Base-by-base conservation (phyloP, 2,888 invertebrate species). In the Eupithecia subumbrata region DNA sequence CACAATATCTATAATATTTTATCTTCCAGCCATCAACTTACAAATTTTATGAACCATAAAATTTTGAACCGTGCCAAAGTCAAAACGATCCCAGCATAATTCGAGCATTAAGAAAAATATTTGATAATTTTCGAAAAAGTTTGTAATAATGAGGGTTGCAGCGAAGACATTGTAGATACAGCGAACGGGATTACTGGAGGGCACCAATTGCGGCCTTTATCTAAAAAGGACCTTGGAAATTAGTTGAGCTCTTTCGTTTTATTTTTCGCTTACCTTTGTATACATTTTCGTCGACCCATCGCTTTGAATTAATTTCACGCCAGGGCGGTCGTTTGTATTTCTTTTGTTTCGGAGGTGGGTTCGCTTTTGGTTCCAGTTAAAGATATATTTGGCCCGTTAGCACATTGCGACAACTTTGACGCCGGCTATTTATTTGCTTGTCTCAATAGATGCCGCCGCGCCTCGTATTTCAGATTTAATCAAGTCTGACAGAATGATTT, bases 391-490 rank as follows among this genome's bases (percentile, higher is more conserved):
- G 86, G 84, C 86, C 90, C 91, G 89, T 92, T 91, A 91, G 91
- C 91, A 90, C 90, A 87, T 89, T 91, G 90, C 90, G 90, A 90
- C 90, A 90, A 91, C 89, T 90, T 89, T 87, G 90, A 90, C 90
- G 87, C 86, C 83, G 82, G 89, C 91, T 90, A 93, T 93, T 93
- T 92, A 91, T 93, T 91, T 88, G 84, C 89, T 90, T 90, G 90
- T 88, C 90, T 89, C 90, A 90, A 91, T 92, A 90, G 91, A 89
- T 87, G 89, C 87, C 87, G 88, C 87, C 85, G 85, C 84, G 85
- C 85, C 87, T 90, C 91, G 89, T 91, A 91, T 92, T 92, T 91
- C 89, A 92, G 92, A 92, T 93, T 90, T 91, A 93, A 92, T 93
- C 92, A 92, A 91, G 88, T 87, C 87, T 90, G 91, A 89, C 91